Percentiles rank a stretch among this genome's conserved stretches.
phyloP scores from a whole-genome alignment of 2,888 invertebrate species.

The Dryobota labecula region DNA sequence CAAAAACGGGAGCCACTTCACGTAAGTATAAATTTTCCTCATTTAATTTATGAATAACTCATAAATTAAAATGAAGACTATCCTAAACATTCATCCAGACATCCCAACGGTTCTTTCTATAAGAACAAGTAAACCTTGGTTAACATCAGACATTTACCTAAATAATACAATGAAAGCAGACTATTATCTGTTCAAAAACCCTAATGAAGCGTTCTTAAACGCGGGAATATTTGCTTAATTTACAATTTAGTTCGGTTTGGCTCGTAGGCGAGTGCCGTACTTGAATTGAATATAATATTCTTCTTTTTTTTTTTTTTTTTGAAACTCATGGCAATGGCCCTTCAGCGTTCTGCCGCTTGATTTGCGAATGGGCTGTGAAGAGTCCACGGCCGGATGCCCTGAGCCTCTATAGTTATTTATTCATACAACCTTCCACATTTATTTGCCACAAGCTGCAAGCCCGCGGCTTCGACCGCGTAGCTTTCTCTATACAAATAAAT shows the following conservation, averaged over 20 bases:
- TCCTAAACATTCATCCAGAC: neutral
- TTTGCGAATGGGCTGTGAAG: slow-evolving; percentile 75
- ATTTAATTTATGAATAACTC: slow-evolving; percentile 8
- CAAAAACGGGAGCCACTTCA: neutral
- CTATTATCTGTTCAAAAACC: slow-evolving; percentile 27
- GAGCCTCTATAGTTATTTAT: slow-evolving; percentile 56
- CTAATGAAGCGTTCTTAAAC: slow-evolving; percentile 29
- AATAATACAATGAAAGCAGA: slow-evolving; percentile 23
- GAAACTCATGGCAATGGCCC: slow-evolving; percentile 65
- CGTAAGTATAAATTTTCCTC: neutral
- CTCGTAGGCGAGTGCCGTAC: slow-evolving; percentile 34
- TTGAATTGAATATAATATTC: slow-evolving; percentile 62
- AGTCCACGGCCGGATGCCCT: slow-evolving; percentile 64
- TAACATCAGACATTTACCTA: slow-evolving; percentile 3
- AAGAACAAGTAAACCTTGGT: neutral
- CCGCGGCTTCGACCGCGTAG: too few relatives aligned
- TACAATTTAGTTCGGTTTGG: slow-evolving; percentile 43
- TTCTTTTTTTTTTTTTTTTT: slow-evolving; percentile 59
- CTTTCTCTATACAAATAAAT: too few relatives aligned
- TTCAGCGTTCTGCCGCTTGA: slow-evolving; percentile 71
- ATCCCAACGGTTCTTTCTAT: neutral
- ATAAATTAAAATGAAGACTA: neutral
- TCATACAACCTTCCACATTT: slow-evolving; percentile 57
- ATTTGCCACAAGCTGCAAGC: too few relatives aligned
- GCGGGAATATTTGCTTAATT: slow-evolving; percentile 53